A percentile compares a stretch with the other conserved stretches of the same genome.
Evolutionary conservation across 2,113 vertebrate species (phyloP).

Genomic region (Murina feae): DNA sequence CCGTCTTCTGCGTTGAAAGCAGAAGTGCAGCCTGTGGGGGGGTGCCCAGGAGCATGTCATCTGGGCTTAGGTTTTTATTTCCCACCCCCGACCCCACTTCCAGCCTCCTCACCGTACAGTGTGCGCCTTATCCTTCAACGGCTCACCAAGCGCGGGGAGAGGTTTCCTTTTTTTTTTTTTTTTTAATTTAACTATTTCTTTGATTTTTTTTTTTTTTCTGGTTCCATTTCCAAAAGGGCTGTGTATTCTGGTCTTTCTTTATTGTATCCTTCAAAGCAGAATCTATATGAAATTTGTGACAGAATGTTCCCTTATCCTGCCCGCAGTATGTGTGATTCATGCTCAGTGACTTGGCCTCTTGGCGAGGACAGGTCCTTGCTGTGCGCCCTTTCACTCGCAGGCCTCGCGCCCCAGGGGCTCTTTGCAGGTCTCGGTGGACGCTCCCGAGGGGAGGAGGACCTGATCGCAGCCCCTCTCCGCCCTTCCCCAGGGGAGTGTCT

Average conservation of each 20-base stretch:
- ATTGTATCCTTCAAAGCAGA: background rate
- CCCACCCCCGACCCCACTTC: background rate
- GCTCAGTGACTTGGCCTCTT: background rate
- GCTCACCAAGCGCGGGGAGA: background rate
- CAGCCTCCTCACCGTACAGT: background rate
- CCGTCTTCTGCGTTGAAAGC: slow-evolving; percentile 2
- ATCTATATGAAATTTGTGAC: background rate
- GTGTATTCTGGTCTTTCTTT: background rate
- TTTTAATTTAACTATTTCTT: background rate
- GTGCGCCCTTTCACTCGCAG: background rate
- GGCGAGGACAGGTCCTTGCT: background rate
- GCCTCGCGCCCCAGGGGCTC: fast-evolving
- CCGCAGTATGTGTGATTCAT: background rate
- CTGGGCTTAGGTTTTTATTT: background rate
- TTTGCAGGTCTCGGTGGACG: fast-evolving
- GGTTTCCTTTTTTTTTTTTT: background rate
- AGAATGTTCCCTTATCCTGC: background rate
- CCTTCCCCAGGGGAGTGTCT: background rate
- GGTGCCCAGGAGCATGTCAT: background rate
- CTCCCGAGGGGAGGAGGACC: background rate
- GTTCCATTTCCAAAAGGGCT: background rate
- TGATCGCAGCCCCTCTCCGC: too few species aligned
- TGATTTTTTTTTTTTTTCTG: slow-evolving; percentile 46
- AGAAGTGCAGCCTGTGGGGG: background rate
- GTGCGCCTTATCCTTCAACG: background rate